Percentiles rank a stretch among this genome's conserved stretches.
Evolutionary conservation across 2,888 invertebrate species (phyloP).

Genomic region (Agrochola lota): DNA sequence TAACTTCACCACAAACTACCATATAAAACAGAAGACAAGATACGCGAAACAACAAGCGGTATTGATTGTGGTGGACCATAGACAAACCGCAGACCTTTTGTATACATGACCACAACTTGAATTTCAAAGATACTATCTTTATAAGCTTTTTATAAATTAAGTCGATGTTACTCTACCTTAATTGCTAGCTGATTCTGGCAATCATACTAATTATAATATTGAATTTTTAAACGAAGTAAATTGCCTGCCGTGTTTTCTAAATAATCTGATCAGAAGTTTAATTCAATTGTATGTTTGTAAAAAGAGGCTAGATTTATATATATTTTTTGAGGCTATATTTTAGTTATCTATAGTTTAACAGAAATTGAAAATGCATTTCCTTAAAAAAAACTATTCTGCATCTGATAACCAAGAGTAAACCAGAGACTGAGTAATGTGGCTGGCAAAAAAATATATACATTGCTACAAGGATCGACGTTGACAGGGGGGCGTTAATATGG

Average conservation of each 20-base stretch:
- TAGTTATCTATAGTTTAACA: neutral
- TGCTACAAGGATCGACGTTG: neutral
- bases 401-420: neutral
- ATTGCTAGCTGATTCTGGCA: conserved; percentile 21
- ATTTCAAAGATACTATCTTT: conserved; percentile 11
- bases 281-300: conserved; percentile 27
- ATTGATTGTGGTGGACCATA: conserved; percentile 52
- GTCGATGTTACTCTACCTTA: neutral
- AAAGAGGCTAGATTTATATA: neutral
- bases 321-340: neutral
- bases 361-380: neutral
- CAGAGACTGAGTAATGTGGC: neutral
- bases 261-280: conserved; percentile 34
- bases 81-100: conserved; percentile 35
- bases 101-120: conserved; percentile 39
- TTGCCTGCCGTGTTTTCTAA: conserved; percentile 22
- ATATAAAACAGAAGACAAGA: conserved; percentile 51
- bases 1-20: conserved; percentile 42
- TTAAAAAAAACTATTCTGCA: neutral
- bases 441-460: too few relatives aligned
- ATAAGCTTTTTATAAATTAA: conserved; percentile 34
- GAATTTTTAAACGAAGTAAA: conserved; percentile 39
- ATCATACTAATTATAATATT: conserved; percentile 44
- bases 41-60: conserved; percentile 41
- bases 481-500: neutral